Evolutionary conservation across 2,888 invertebrate species (phyloP).

Genomic region (Belgica antarctica): DNA sequence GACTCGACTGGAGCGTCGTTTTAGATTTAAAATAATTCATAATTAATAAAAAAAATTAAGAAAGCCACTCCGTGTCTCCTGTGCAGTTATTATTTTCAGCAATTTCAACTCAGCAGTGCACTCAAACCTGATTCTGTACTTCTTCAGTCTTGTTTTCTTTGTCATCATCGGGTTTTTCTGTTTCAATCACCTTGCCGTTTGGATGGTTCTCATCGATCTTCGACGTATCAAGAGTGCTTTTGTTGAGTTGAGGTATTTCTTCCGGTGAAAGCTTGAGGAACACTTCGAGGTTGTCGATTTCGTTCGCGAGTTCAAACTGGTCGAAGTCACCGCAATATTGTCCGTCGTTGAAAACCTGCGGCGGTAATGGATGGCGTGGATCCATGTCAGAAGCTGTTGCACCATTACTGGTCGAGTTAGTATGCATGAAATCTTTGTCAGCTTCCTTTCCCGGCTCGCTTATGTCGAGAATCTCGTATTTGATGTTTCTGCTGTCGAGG

Average conservation of each 20-base stretch:
- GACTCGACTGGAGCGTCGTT: too few species aligned
- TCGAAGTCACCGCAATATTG: slow-evolving; percentile 89
- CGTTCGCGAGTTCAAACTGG: slow-evolving; percentile 86
- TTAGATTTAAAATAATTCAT: neutral
- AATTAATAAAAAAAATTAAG: slow-evolving; percentile 2
- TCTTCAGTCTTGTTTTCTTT: slow-evolving; percentile 52
- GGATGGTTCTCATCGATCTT: slow-evolving; percentile 46
- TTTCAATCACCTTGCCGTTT: slow-evolving; percentile 51
- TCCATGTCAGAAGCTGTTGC: slow-evolving; percentile 58
- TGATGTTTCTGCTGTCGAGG: slow-evolving; percentile 85
- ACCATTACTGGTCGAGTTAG: slow-evolving; percentile 73
- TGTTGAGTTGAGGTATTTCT: slow-evolving; percentile 54
- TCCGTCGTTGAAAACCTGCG: slow-evolving; percentile 91
- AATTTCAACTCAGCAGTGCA: neutral
- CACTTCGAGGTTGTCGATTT: slow-evolving; percentile 83
- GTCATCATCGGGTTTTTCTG: slow-evolving; percentile 51
- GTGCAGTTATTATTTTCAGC: neutral
- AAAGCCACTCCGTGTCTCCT: neutral
- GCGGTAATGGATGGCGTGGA: slow-evolving; percentile 80
- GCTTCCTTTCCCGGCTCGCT: slow-evolving; percentile 88
- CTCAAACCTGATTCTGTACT: slow-evolving; percentile 50
- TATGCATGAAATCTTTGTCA: slow-evolving; percentile 89
- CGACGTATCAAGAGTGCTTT: slow-evolving; percentile 49
- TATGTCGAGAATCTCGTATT: slow-evolving; percentile 89
- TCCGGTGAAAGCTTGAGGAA: slow-evolving; percentile 75